Evolutionary conservation across 2,888 invertebrate genomes (phyloP).

Genomic region (Autographa gamma): DNA sequence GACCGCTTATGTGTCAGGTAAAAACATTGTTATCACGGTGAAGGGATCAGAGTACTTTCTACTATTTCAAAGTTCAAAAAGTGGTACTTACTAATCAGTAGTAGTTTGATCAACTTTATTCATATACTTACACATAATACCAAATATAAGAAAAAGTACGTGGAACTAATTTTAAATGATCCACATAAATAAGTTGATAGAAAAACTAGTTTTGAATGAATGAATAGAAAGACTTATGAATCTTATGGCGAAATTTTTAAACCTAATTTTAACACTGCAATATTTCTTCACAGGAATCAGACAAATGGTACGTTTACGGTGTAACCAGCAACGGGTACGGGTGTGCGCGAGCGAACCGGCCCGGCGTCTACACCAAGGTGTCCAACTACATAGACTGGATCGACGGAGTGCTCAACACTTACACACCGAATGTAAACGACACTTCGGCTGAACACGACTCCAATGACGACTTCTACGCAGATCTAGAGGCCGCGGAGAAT

Average conservation of each 20-base stretch:
- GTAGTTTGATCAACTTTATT: background rate
- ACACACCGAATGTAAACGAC: slow-evolving; percentile 72
- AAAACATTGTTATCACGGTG: no score
- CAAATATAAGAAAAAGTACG: background rate
- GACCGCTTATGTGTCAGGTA: slow-evolving; percentile 94
- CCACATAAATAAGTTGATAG: no score
- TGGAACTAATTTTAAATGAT: no score
- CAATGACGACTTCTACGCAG: slow-evolving; percentile 77
- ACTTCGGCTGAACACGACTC: slow-evolving; percentile 65
- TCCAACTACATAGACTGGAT: slow-evolving; percentile 93
- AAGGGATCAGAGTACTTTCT: no score
- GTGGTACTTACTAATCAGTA: no score
- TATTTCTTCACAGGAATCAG: slow-evolving; percentile 76
- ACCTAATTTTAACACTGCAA: background rate
- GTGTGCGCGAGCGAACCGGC: slow-evolving; percentile 93
- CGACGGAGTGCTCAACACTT: slow-evolving; percentile 84
- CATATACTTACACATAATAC: no score
- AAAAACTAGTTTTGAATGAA: no score
- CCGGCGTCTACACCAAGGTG: slow-evolving; percentile 95
- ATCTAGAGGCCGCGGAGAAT: slow-evolving; percentile 83
- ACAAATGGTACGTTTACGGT: slow-evolving; percentile 88
- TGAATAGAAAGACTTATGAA: no score
- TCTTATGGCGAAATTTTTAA: background rate
- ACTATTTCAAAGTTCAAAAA: no score
- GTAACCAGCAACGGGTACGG: slow-evolving; percentile 95